Conservation (phyloP, 2,797 vertebrate species). For the Cyclura pinguis region DNA sequence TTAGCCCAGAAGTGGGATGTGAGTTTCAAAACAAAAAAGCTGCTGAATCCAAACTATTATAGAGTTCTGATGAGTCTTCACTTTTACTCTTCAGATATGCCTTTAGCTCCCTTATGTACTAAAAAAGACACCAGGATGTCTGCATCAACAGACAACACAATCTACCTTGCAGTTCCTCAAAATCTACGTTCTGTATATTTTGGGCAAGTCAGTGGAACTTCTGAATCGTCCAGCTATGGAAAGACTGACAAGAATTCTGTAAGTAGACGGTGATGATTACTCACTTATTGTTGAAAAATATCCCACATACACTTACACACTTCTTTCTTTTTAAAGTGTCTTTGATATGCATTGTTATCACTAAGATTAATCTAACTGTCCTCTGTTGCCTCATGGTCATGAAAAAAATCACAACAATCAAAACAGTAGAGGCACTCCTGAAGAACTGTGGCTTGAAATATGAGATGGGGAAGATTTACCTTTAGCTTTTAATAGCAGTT, state of each 20-base stretch:
- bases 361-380: neutral
- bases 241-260: constrained; percentile 63
- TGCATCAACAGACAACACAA: constrained; percentile 76
- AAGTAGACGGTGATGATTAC: constrained; percentile 59
- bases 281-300: neutral
- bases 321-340: neutral
- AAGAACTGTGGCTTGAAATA: too few relatives aligned
- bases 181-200: constrained; percentile 72
- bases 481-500: too few relatives aligned
- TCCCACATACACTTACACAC: too few relatives aligned
- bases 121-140: constrained; percentile 76
- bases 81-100: constrained; percentile 79
- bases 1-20: neutral
- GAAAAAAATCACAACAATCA: too few relatives aligned
- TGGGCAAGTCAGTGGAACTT: constrained; percentile 72
- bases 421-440: too few relatives aligned
- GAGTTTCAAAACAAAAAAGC: neutral
- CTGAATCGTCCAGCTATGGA: constrained; percentile 41
- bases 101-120: constrained; percentile 77
- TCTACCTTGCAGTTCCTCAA: constrained; percentile 83
- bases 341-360: too few relatives aligned
- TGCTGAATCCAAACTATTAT: neutral
- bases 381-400: too few relatives aligned
- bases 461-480: too few relatives aligned
- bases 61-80: neutral